Evolutionary conservation across 2,888 invertebrate species (phyloP), one percentile per base, ranked within the genome.

Genomic region (Epiblema foenella): DNA sequence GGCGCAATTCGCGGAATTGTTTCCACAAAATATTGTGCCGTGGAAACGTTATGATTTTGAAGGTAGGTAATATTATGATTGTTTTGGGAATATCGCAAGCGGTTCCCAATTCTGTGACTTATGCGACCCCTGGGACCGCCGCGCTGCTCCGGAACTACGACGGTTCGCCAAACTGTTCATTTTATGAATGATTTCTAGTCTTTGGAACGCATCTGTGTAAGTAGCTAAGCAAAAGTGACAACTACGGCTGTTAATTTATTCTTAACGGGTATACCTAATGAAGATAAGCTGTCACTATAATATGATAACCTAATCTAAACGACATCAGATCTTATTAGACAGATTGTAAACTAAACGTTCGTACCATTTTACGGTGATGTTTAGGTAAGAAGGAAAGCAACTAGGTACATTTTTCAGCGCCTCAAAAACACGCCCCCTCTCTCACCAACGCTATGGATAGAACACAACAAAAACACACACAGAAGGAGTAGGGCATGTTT

Each of bases 11-110:
- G n/a, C 60, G 52, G 46, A 62, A 68, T 49, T 46, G 64, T 51
- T 58, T 69, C 57, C 39, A 29, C 51, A 18, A 57, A 68, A 46
- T 56, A 29, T 54, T 39, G 20, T 18, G 29, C 3, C 57, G n/a
- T 20, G 12, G 56, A 69, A 64, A 52, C 56, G 63, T 66, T 75
- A 73, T 74, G 72, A 74, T 74, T 78, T 74, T 68, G 77, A 77
- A 78, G 75, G 68, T 77, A 67, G 79, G 83, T 85, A 79, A 82
- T 85, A 80, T 88, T 87, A 89, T 84, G 87, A 89, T 90, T 88
- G 91, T 86, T 87, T 89, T 91, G 91, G 92, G 91, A 91, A 91
- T 90, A 81, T 76, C 89, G 90, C 89, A 90, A 88, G 83, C 83
- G 85, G 78, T 80, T 72, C 77, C 79, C 76, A 77, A 83, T 82